phyloP scores from a whole-genome alignment of 2,888 invertebrate genomes.

The Encarsia formosa region DNA sequence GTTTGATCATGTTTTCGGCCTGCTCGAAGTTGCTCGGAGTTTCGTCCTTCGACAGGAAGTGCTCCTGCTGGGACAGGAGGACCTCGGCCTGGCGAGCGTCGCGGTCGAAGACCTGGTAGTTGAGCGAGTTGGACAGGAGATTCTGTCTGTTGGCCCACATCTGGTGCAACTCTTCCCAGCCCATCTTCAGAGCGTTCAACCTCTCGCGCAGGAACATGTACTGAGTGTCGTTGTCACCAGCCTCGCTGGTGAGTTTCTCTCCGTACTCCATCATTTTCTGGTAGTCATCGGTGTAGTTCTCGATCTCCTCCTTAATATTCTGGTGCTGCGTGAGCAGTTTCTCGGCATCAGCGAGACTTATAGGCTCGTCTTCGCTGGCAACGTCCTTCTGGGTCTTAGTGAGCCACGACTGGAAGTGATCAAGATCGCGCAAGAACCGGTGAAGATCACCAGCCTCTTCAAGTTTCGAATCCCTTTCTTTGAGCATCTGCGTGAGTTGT shows the following conservation, averaged over 20 bases:
- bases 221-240: conserved; percentile 88
- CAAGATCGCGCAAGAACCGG: conserved; percentile 94
- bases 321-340: conserved; percentile 95
- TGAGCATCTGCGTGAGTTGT: conserved; percentile 92
- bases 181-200: conserved; percentile 95
- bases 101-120: conserved; percentile 90
- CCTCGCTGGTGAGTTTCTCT: conserved; percentile 81
- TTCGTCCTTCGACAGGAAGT: conserved; percentile 94
- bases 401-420: conserved; percentile 99
- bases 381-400: conserved; percentile 99
- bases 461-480: conserved; percentile 95
- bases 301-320: conserved; percentile 97
- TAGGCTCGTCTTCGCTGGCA: conserved; percentile 93
- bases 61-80: conserved; percentile 95
- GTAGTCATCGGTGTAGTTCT: conserved; percentile 97
- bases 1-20: conserved; percentile 94
- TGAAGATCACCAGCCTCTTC: conserved; percentile 99
- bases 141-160: conserved; percentile 99
- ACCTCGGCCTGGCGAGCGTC: conserved; percentile 98
- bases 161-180: conserved; percentile 98
- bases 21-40: conserved; percentile 91
- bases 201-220: conserved; percentile 99
- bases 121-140: conserved; percentile 88
- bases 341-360: conserved; percentile 92
- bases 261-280: conserved; percentile 99